Conservation (phyloP, 35 echinoderm and acorn worm genomes). For the Acanthaster planci region DNA sequence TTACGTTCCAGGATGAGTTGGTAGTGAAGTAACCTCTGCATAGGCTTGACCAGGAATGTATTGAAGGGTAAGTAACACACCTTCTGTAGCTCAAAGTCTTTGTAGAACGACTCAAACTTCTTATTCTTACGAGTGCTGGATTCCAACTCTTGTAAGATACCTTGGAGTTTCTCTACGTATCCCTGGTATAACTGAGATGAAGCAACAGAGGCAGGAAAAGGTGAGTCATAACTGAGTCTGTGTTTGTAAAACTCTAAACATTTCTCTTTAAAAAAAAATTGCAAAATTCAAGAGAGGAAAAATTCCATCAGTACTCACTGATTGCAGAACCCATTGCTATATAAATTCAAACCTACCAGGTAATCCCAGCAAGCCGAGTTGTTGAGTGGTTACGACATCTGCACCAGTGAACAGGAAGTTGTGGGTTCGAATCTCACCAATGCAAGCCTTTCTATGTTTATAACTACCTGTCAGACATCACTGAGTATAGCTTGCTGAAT, state of each 20-base stretch:
- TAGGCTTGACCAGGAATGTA: constrained; percentile 99
- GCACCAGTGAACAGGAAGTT: too few relatives aligned
- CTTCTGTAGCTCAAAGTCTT: constrained; percentile 99
- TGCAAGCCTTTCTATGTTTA: too few relatives aligned
- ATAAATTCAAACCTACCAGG: too few relatives aligned
- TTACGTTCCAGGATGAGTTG: constrained; percentile 90
- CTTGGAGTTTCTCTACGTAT: constrained; percentile 81
- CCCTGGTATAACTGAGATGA: constrained; percentile 75
- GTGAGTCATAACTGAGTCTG: neutral
- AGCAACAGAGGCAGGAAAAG: neutral
- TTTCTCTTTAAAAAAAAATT: too few relatives aligned
- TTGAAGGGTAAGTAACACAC: constrained; percentile 99
- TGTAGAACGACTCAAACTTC: constrained; percentile 95
- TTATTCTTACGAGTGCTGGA: constrained; percentile 72
- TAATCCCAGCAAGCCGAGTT: too few relatives aligned
- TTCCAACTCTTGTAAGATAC: constrained; percentile 81
- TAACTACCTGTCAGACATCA: too few relatives aligned
- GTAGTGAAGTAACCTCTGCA: constrained; percentile 93
- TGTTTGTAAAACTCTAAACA: neutral
- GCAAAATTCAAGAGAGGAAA: too few relatives aligned
- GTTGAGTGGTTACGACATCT: too few relatives aligned
- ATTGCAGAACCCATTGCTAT: too few relatives aligned
- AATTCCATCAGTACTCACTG: too few relatives aligned
- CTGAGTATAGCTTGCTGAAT: too few relatives aligned
- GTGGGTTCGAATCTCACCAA: too few relatives aligned